These are phyloP conservation scores for Mylabris phalerata DNA, from an alignment of 1,140 invertebrate genomes.

Conservation along the genomic window DNA sequence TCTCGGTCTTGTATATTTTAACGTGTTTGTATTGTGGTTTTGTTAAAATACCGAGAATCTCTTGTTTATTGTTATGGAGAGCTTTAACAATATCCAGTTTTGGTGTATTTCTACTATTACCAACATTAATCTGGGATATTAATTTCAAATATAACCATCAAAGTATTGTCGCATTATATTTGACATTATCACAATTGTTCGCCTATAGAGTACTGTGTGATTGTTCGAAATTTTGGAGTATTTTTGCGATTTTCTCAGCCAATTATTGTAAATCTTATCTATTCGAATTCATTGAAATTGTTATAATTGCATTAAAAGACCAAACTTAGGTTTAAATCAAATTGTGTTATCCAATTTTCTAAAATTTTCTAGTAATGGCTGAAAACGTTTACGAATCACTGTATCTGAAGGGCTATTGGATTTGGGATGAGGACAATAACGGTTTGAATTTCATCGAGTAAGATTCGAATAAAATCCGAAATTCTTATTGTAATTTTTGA, in stretches of 20 bases:
- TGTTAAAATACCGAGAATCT: constrained; percentile 1
- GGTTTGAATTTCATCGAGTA: constrained; percentile 18
- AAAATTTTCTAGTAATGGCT: neutral
- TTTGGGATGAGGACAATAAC: constrained; percentile 24
- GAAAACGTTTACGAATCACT: neutral
- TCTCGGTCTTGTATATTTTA: constrained; percentile 26
- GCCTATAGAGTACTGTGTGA: constrained; percentile 35
- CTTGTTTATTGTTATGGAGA: constrained; percentile 34
- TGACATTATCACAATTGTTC: constrained; percentile 36
- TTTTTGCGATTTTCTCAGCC: constrained; percentile 30
- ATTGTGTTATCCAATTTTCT: constrained; percentile 1
- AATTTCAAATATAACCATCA: constrained; percentile 38
- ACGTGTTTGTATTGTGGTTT: constrained; percentile 18
- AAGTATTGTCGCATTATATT: constrained; percentile 36
- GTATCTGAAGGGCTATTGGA: constrained; percentile 28
- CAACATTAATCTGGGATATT: constrained; percentile 47
- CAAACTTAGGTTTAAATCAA: constrained; percentile 6
- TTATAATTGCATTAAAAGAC: neutral
- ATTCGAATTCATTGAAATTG: constrained; percentile 1
- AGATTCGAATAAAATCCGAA: too few relatives aligned
- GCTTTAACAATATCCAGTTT: constrained; percentile 44
- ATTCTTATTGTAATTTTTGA: too few relatives aligned
- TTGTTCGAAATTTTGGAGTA: constrained; percentile 35
- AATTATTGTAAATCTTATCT: constrained; percentile 8
- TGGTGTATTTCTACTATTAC: constrained; percentile 45